Conservation (phyloP, 2,113 vertebrate species). For the Passer domesticus region DNA sequence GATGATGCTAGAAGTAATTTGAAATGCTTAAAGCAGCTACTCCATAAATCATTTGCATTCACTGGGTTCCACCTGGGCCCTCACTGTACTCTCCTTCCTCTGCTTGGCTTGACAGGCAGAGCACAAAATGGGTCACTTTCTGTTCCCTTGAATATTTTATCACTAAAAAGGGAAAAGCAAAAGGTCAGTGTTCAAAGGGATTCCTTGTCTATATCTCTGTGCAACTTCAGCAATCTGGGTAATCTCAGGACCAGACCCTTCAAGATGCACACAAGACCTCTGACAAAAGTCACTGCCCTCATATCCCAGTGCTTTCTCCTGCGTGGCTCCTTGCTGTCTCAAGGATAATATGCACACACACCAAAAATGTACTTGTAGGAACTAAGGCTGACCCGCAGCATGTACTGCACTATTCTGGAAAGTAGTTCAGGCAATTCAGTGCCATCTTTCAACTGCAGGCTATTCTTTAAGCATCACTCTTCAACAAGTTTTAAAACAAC, state of each 20-base stretch:
- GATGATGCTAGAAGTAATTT: not conserved
- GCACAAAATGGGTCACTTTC: conserved; percentile 31
- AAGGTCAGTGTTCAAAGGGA: conserved; percentile 39
- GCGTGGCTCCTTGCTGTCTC: not conserved
- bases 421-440: not conserved
- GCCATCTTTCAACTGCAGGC: not conserved
- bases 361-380: not conserved
- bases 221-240: not conserved
- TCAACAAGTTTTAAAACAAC: not conserved
- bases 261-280: not conserved
- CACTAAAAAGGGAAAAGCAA: conserved; percentile 9
- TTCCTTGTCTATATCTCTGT: not conserved
- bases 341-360: not conserved
- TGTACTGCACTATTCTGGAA: not conserved
- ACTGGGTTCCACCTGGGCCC: conserved; percentile 22
- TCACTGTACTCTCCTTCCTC: not conserved
- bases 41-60: conserved; percentile 42
- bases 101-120: not conserved
- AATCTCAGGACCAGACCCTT: conserved; percentile 26
- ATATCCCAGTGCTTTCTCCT: not conserved
- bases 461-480: not conserved
- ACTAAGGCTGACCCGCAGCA: not conserved
- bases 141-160: conserved; percentile 40
- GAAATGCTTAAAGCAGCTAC: conserved; percentile 34
- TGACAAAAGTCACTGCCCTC: not conserved